These are phyloP conservation scores for Anomalospiza imberbis DNA, from an alignment of 2,797 vertebrate genomes.

Conservation along the genomic window DNA sequence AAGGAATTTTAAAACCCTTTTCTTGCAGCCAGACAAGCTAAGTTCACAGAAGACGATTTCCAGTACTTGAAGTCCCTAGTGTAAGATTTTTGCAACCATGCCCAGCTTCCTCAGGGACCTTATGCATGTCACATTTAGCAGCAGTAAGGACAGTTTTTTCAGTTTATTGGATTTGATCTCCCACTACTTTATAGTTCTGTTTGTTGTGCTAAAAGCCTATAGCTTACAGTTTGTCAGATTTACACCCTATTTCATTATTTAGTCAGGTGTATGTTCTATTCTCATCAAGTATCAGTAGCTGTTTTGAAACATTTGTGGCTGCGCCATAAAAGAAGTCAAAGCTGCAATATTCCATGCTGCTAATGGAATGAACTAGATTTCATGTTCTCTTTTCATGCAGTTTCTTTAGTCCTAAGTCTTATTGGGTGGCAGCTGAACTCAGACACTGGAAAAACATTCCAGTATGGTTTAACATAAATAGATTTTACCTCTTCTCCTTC, in stretches of 20 bases:
- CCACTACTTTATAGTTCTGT: background rate
- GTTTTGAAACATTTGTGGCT: background rate
- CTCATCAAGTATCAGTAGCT: background rate
- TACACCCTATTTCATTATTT: background rate
- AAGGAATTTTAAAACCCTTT: background rate
- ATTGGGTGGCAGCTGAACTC: background rate
- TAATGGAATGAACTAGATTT: background rate
- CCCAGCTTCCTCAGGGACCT: background rate
- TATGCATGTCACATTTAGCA: background rate
- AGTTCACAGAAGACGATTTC: background rate
- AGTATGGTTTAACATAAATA: background rate
- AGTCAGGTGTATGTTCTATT: background rate
- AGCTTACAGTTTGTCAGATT: background rate
- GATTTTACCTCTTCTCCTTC: background rate
- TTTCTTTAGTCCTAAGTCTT: background rate
- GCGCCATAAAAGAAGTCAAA: background rate
- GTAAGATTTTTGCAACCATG: background rate
- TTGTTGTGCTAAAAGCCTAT: rapidly evolving
- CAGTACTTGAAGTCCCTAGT: background rate
- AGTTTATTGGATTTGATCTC: background rate
- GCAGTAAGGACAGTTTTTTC: background rate
- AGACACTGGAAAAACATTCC: background rate
- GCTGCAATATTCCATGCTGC: background rate
- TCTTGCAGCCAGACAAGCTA: rapidly evolving
- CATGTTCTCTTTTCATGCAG: background rate